phyloP scores from a whole-genome alignment of 2,113 vertebrate species.

The Lepisosteus oculatus region DNA sequence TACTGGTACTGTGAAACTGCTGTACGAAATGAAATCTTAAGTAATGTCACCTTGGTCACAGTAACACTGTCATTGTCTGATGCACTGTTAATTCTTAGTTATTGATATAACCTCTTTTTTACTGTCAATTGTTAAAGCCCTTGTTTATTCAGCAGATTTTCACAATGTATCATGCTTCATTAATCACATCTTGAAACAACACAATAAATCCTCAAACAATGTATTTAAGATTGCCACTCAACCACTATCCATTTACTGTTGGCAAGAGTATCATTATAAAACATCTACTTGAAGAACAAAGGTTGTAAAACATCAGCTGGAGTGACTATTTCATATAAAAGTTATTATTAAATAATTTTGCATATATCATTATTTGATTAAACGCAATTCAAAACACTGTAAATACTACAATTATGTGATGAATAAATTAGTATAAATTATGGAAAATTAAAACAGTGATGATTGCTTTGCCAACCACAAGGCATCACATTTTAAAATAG shows the following conservation, averaged over 20 bases:
- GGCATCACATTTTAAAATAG: too few relatives aligned
- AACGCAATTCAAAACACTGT: too few relatives aligned
- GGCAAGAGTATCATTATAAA: neutral
- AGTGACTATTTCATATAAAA: too few relatives aligned
- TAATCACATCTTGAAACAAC: slow-evolving; percentile 15
- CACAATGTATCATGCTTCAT: neutral
- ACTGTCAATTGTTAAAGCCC: neutral
- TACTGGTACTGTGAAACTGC: too few relatives aligned
- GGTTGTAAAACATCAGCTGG: neutral
- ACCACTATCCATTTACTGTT: neutral
- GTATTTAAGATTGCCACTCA: slow-evolving; percentile 1
- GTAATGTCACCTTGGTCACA: slow-evolving; percentile 4
- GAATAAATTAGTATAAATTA: neutral
- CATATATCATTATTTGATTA: too few relatives aligned
- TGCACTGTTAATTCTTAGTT: neutral
- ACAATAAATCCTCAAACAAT: neutral
- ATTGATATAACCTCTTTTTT: neutral
- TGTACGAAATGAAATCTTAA: too few relatives aligned
- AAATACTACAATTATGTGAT: too few relatives aligned
- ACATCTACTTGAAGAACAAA: neutral
- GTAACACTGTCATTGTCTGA: neutral
- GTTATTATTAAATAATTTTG: too few relatives aligned
- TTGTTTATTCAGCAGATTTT: neutral
- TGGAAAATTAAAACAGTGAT: neutral
- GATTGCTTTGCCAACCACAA: neutral